Evolutionary conservation across 2,113 vertebrate genomes (phyloP).

Genomic region (Carettochelys insculpta): DNA sequence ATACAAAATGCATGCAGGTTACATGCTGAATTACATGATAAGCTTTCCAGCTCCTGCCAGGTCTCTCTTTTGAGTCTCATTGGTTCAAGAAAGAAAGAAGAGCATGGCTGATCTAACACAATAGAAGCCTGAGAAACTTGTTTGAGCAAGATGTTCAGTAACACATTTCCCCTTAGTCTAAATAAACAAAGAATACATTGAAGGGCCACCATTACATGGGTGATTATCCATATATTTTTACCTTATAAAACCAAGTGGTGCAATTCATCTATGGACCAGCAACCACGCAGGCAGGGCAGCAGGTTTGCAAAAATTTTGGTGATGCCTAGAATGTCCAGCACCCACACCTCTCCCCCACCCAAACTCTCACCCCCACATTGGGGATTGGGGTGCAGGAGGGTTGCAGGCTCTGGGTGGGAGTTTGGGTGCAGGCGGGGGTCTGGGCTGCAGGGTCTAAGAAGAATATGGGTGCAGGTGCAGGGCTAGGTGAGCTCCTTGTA

Average conservation of each 20-base stretch:
- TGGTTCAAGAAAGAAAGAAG: conserved; percentile 16
- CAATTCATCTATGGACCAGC: neutral
- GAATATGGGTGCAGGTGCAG: no score
- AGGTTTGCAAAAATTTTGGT: no score
- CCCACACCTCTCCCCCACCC: no score
- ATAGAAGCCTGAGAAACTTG: conserved; percentile 36
- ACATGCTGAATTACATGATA: conserved; percentile 11
- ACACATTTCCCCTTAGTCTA: neutral
- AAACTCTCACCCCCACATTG: no score
- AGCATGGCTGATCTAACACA: neutral
- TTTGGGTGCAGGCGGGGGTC: no score
- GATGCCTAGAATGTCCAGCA: no score
- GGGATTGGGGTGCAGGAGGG: no score
- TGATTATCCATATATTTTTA: neutral
- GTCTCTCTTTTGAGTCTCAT: conserved; percentile 51
- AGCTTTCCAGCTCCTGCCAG: conserved; percentile 35
- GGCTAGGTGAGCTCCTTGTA: no score
- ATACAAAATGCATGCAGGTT: conserved; percentile 41
- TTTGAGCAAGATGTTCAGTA: conserved; percentile 37
- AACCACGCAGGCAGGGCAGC: neutral
- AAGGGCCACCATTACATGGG: neutral
- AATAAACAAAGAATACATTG: neutral
- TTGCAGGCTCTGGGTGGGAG: no score
- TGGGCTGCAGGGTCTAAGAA: no score
- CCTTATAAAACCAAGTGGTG: conserved; percentile 6